Base-by-base conservation (phyloP, 2,113 vertebrate species). In the Tupaia chinensis region DNA sequence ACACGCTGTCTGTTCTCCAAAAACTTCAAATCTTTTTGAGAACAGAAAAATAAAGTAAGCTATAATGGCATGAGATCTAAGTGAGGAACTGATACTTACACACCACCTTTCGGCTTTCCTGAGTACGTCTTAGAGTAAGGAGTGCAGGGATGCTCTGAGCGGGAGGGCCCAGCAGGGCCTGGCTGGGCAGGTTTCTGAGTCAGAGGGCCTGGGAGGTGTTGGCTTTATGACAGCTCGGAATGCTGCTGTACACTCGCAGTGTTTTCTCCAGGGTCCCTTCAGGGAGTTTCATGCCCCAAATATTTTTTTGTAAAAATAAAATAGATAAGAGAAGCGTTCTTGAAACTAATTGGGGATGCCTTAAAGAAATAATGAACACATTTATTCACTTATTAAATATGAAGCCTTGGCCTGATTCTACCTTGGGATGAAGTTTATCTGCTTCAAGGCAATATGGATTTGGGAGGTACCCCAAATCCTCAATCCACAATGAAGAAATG, bases 381-480 rank as follows among this genome's bases (percentile, higher is more conserved):
- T 53, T 29, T 22, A 11, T 56, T 44, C 76, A 25, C 80, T 63
- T 73, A 34, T 23, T 60, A 78, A 77, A 63, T 53, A 27, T 0
- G 9, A 86, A 86, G 54, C 16, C 7, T 58, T 17, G 80, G 53
- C 44, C 78, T 20, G 9, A 22, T 25, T 68, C 20, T 20, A 77
- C 58, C 32, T 44, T 3, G 9, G n/a, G 25, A 25, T 29, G 12
- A 66, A 19, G 69, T 58, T 81, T 69, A 54, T 12, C 91, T 22
- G 17, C 70, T 27, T 87, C 61, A 44, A 17, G 86, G 17, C 4
- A 23, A 19, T 17, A 6, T 2, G 19, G 27, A 44, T 13, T 23
- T 17, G 3, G 34, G 63, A 66, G 27, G 34, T 0, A 0, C 13
- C 58, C 54, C 74, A 0, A 0, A 8, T 2, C 3, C 34, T 20